Evolutionary conservation across 1,140 invertebrate genomes (phyloP).

Genomic region (Ips nitidus): DNA sequence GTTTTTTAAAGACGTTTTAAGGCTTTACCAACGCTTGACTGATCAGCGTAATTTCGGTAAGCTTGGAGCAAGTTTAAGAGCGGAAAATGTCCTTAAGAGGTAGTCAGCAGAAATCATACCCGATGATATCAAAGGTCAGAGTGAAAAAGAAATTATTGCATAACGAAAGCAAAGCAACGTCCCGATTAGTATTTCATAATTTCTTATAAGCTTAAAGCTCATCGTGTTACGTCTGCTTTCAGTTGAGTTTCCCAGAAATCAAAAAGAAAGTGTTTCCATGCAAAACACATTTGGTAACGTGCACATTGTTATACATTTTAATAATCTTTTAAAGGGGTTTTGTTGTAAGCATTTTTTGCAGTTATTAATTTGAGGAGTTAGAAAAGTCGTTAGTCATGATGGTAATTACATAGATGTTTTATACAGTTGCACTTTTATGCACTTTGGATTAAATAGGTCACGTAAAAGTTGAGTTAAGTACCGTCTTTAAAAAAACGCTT

Average conservation of each 20-base stretch:
- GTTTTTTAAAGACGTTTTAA: slow-evolving; percentile 11
- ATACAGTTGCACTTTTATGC: too few species aligned
- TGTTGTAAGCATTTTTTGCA: slow-evolving; percentile 1
- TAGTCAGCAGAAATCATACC: not conserved
- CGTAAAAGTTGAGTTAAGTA: too few species aligned
- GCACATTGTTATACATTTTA: not conserved
- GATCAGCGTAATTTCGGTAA: slow-evolving; percentile 7
- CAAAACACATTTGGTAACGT: not conserved
- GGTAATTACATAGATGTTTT: too few species aligned
- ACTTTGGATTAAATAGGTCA: too few species aligned
- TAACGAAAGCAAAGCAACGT: not conserved
- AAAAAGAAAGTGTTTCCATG: slow-evolving; percentile 16
- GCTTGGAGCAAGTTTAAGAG: not conserved
- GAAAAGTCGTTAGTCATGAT: too few species aligned
- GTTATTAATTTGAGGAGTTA: not conserved
- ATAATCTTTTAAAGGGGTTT: not conserved
- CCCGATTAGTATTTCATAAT: not conserved
- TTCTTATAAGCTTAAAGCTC: not conserved
- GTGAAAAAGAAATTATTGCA: not conserved
- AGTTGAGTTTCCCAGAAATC: slow-evolving; percentile 5
- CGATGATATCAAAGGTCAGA: slow-evolving; percentile 1
- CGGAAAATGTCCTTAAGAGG: too few species aligned
- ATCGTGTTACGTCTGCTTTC: slow-evolving; percentile 5
- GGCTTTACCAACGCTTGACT: slow-evolving; percentile 3
- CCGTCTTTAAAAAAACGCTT: not conserved